Evolutionary conservation across 2,888 invertebrate genomes (phyloP).

Genomic region (Boloria selene): DNA sequence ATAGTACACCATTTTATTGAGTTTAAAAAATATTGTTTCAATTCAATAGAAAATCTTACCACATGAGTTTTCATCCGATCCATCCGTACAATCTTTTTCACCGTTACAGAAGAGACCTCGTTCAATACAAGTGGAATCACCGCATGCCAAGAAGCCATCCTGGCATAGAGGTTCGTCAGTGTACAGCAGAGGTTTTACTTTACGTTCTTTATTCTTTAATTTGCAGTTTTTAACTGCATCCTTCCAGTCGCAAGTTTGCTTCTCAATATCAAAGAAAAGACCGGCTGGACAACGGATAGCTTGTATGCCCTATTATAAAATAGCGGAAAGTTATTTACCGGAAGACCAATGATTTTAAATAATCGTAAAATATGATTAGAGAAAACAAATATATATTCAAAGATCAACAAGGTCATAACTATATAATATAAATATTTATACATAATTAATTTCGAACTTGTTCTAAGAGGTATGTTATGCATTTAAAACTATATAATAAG

Average conservation of each 20-base stretch:
- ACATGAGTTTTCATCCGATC: conserved; percentile 95
- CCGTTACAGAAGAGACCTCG: conserved; percentile 96
- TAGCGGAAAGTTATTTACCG: conserved; percentile 29
- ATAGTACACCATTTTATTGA: neutral
- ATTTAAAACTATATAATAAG: conserved; percentile 11
- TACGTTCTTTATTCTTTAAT: conserved; percentile 93
- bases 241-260: conserved; percentile 97
- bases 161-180: conserved; percentile 95
- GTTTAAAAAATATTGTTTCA: neutral
- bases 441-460: conserved; percentile 7
- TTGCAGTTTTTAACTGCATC: conserved; percentile 96
- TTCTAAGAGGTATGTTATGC: neutral
- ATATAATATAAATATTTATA: conserved; percentile 26
- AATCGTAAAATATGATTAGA: neutral
- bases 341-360: neutral
- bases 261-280: conserved; percentile 95
- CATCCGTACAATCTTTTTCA: conserved; percentile 93
- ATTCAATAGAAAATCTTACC: conserved; percentile 83
- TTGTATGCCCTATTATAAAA: conserved; percentile 88
- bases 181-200: conserved; percentile 91
- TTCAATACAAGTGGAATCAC: conserved; percentile 93
- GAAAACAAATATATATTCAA: conserved; percentile 18
- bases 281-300: conserved; percentile 96
- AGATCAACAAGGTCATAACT: conserved; percentile 27
- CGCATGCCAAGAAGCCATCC: conserved; percentile 93